These are phyloP conservation scores for Adoxophyes honmai DNA, from an alignment of 1,140 invertebrate genomes.

Conservation along the genomic window DNA sequence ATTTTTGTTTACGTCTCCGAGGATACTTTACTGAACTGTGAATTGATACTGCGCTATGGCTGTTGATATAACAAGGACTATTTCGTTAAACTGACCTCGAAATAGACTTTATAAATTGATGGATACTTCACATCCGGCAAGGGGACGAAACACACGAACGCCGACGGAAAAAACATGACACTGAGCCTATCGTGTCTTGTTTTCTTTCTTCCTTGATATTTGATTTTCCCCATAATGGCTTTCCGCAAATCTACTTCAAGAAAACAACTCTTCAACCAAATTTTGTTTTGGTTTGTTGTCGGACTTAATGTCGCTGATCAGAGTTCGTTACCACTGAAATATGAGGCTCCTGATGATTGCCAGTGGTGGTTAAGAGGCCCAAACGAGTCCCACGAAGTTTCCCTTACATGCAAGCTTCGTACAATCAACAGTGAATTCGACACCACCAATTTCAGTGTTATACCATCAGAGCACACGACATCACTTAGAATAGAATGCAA, in stretches of 20 bases:
- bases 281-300: conserved; percentile 67
- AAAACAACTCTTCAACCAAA: conserved; percentile 51
- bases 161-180: conserved; percentile 76
- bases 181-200: conserved; percentile 64
- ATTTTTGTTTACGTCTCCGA: conserved; percentile 46
- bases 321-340: conserved; percentile 79
- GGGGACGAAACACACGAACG: conserved; percentile 63
- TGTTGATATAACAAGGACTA: conserved; percentile 49
- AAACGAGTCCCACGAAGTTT: conserved; percentile 81
- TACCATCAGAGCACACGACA: conserved; percentile 89
- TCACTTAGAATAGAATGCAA: conserved; percentile 88
- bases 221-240: conserved; percentile 68
- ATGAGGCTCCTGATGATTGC: conserved; percentile 91
- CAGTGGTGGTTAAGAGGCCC: conserved; percentile 82
- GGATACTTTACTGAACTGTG: conserved; percentile 33
- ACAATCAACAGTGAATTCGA: conserved; percentile 90
- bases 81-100: conserved; percentile 52
- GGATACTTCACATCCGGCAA: conserved; percentile 70
- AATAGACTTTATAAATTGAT: conserved; percentile 71
- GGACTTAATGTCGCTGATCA: conserved; percentile 69
- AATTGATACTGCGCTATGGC: conserved; percentile 47
- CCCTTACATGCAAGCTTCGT: conserved; percentile 86
- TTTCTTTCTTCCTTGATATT: conserved; percentile 74
- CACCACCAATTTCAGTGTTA: conserved; percentile 91
- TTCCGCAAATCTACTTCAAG: conserved; percentile 41